Evolutionary conservation across 2,888 invertebrate genomes (phyloP), one percentile per base, ranked within the genome.

Genomic region (Chymomyza caudatula): DNA sequence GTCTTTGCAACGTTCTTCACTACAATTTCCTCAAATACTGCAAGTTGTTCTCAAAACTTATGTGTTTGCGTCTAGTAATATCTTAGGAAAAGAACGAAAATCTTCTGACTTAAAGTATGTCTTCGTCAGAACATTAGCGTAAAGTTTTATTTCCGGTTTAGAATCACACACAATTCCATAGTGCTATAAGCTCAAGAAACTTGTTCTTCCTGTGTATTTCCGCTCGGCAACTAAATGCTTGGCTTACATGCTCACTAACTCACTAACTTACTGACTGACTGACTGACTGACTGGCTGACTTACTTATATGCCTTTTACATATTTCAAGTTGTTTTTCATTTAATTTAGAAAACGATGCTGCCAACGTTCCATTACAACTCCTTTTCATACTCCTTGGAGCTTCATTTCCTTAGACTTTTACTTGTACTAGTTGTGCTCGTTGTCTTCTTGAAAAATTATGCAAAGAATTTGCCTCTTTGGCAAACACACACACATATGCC

Each of bases 401-500:
- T 15, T 15, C 5, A n/a, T 29, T 29, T 6, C 25, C 13, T 23
- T 23, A 25, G 29, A 25, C 29, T 37, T 13, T 13, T 54, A 23
- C 25, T 54, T 37, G 29, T 37, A 0, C 29, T 37, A 6, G 29
- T 37, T 8, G 11, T 37, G 57, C n/a, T 8, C 44, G 15, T 47
- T 47, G 44, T 17, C 44, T 17, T 47, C 44, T 56, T 56, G 17
- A 42, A 65, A 71, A 86, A 86, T 85, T 76, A 86, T 82, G 85
- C 80, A 74, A 76, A 76, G 85, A 86, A 80, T 80, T 76, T 73
- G 59, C 57, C 15, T n/a, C 23, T 20, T 19, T 56, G 29, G 29
- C 63, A 73, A 60, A 54, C 47, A 54, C 43, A 53, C 2, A 53
- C 57, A 47, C n/a, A 55, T 19, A 37, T 15, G 15, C 52, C 47